Evolutionary conservation across 2,888 invertebrate species (phyloP), one percentile per base, ranked within the genome.

Genomic region (Tetanocera ferruginea): DNA sequence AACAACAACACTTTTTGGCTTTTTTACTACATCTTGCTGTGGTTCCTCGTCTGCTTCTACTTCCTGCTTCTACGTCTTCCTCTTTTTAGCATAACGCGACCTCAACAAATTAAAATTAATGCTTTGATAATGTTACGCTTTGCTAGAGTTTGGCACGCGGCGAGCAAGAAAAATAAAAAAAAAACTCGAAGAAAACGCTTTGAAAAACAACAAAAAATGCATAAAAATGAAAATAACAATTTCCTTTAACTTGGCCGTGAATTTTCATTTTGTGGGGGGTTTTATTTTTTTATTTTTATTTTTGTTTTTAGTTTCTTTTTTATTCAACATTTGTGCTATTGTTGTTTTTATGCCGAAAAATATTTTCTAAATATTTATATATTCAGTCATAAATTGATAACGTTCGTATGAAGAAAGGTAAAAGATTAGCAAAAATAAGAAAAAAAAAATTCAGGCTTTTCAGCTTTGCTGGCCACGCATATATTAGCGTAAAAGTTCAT

Each of bases 81-180:
- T n/a, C n/a, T 14, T 43, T 43, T 43, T 43, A 43, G 43, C 43
- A 43, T 11, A 43, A 43, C 3, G 43, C 60, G 60, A 60, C 60
- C 60, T 60, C 9, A 28, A 60, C 60, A 60, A 60, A 60, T 60
- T 25, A 60, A 60, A 60, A 60, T 60, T 28, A 60, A 60, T 60
- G 60, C 60, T 60, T 60, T 60, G 60, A 60, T 60, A 60, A 60
- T 60, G 60, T 60, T 60, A 23, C 60, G 60, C 60, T 60, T 60
- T 60, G 28, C 28, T 60, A 4, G 28, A 60, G 14, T 3, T 9
- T 28, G 28, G 14, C 25, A n/a, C 5, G 60, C 3, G 28, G 28
- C 23, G 28, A 23, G 2, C 60, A 14, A 5, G 0, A 60, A 9
- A 23, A 23, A 19, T 6, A 57, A 23, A 19, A 19, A 57, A 57